Base-by-base conservation (phyloP, 1,140 invertebrate species). In the Cotesia vestalis region DNA sequence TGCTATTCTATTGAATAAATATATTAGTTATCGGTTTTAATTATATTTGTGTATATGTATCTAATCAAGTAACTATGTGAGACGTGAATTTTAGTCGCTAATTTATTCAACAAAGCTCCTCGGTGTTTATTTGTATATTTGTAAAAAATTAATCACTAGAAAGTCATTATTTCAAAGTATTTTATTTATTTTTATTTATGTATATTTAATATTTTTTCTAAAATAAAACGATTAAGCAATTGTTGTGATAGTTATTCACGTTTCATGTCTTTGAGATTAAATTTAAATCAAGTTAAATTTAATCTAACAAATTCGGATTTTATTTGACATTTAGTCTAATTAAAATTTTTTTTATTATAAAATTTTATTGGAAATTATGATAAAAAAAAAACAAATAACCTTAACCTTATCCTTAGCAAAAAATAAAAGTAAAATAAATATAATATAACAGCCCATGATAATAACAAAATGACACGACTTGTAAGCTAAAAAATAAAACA, bases 191-290 rank as follows among this genome's bases (percentile, higher is more conserved):
- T 61, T 27, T 8, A 12, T 61, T 61, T 27, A 2, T 61, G 53
- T 57, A 57, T 6, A 6, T 46, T 46, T 9, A 9, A 2, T 57
- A 57, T 57, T 57, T 57, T 6, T 12, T 17, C 17, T 12, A 20
- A n/a, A 57, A 57, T 12, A 55, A 57, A 57, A 57, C n/a, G 53
- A n/a, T 57, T 57, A 57, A 14, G 57, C 53, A 40, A 59, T 64
- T 40, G n/a, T 80, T 77, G 75, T 78, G 75, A 78, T 79, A 77
- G 79, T 72, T 59, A 75, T 79, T 75, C 79, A 78, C 75, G 75
- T 77, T 75, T 70, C 72, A 69, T 74, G 75, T 78, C 69, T 76
- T 76, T 76, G 64, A 66, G 53, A 64, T 46, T 60, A 11, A 57
- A 11, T n/a, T 14, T 66, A 40, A 53, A 46, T 8, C 6, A 71